These are phyloP conservation scores for Ochlodes sylvanus DNA, from an alignment of 2,888 invertebrate species.

Conservation along the genomic window DNA sequence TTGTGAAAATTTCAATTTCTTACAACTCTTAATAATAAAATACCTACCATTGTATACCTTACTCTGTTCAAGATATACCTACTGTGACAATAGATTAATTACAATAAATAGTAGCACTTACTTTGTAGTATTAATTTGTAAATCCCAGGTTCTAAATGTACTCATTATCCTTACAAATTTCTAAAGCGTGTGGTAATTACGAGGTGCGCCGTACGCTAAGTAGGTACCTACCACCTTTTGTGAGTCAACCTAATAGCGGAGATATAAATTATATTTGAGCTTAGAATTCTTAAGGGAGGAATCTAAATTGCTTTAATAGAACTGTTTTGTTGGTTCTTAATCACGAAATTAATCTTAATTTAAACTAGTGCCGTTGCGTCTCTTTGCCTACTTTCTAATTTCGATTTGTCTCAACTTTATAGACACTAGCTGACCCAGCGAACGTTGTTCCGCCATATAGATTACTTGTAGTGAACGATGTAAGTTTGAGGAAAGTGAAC, in stretches of 20 bases:
- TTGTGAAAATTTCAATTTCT: too few relatives aligned
- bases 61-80: too few relatives aligned
- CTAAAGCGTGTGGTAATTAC: slow-evolving; percentile 8
- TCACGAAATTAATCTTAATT: not conserved
- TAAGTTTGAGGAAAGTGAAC: too few relatives aligned
- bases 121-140: slow-evolving; percentile 3
- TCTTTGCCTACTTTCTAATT: too few relatives aligned
- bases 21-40: too few relatives aligned
- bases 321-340: slow-evolving; percentile 1
- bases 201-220: not conserved
- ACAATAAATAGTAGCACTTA: not conserved
- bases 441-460: too few relatives aligned
- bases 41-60: too few relatives aligned
- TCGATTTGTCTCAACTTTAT: too few relatives aligned
- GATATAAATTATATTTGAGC: slow-evolving; percentile 4
- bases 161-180: not conserved
- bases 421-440: too few relatives aligned
- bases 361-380: not conserved
- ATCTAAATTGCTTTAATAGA: not conserved
- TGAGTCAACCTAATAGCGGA: slow-evolving; percentile 10
- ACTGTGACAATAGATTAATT: not conserved
- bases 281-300: not conserved
- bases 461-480: too few relatives aligned
- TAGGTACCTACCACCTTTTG: slow-evolving; percentile 4
- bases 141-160: not conserved